Percentiles rank a stretch among this genome's conserved stretches.
Conservation (phyloP, 2,797 vertebrate species). For the Oreochromis mossambicus region DNA sequence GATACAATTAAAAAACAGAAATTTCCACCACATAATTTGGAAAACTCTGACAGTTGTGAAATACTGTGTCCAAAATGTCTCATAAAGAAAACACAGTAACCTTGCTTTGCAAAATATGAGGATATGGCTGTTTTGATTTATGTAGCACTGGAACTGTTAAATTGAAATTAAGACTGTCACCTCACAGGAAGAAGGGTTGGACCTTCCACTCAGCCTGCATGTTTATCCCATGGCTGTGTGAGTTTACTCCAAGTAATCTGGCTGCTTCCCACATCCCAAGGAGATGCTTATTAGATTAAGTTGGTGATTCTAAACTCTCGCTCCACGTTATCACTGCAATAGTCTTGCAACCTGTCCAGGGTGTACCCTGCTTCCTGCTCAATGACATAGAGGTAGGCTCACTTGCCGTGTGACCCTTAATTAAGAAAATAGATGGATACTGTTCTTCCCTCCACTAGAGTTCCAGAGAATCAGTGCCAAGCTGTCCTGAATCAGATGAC, state of each 20-base stretch:
- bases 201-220: neutral
- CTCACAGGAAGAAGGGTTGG: neutral
- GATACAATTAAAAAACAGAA: neutral
- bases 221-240: accelerated
- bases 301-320: neutral
- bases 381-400: neutral
- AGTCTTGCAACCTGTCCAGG: neutral
- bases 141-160: accelerated
- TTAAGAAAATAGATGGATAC: accelerated
- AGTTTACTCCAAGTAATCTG: neutral
- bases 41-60: accelerated
- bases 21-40: neutral
- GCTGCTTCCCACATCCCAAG: neutral
- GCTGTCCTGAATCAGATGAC: accelerated
- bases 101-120: neutral
- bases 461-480: neutral
- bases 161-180: neutral
- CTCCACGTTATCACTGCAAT: neutral
- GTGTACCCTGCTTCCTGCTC: neutral
- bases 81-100: neutral
- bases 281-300: neutral
- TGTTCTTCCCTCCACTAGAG: accelerated
- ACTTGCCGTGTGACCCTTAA: accelerated
- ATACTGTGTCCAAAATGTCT: neutral
- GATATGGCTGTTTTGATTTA: neutral